Base-by-base conservation (phyloP, 1,140 invertebrate species). In the Orussus abietinus region DNA sequence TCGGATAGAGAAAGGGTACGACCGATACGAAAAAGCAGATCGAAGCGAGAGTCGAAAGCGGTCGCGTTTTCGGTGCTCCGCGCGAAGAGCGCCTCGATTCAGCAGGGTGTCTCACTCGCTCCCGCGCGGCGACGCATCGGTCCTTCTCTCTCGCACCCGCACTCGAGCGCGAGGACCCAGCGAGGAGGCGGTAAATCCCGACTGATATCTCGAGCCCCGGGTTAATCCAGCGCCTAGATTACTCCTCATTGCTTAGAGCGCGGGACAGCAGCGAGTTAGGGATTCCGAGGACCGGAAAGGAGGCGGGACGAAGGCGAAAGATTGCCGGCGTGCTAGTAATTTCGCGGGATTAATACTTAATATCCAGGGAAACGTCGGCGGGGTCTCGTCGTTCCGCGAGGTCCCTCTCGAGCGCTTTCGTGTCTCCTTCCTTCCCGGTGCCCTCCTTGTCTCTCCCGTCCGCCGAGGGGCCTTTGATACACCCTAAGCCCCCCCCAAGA, bases 321-420 rank as follows among this genome's bases (percentile, higher is more conserved):
- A 65, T 64, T 64, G 55, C 59, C 38, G 45, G 45, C 52, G 53
- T 49, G 51, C 57, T 53, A 61, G 64, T 69, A 69, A 72, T 69
- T 69, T 69, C 57, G 63, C 52, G 44, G 66, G 66, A 72, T 72
- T 72, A 72, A 67, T 69, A 68, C 65, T 69, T 69, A 69, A 72
- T 69, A 69, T 68, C 59, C 53, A 41, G 49, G 51, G 53, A 46
- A 56, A 39, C 39, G 46, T 49, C 38, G 33, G 38, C 21, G 15
- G 14, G 19, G 40, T 38, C 36, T 35, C 12, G 9, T 11, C 28
- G 7, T 29, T 28, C 34, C 20, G 2, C 33, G 33, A 9, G 9
- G 12, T 34, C 31, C 9, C 22, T 48, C 38, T 32, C 37, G 35
- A 14, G 19, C 33, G 13, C 18, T 31, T 31, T 22, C 17, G 12